phyloP scores from a whole-genome alignment of 2,113 vertebrate genomes.

The Muscicapa adusta region DNA sequence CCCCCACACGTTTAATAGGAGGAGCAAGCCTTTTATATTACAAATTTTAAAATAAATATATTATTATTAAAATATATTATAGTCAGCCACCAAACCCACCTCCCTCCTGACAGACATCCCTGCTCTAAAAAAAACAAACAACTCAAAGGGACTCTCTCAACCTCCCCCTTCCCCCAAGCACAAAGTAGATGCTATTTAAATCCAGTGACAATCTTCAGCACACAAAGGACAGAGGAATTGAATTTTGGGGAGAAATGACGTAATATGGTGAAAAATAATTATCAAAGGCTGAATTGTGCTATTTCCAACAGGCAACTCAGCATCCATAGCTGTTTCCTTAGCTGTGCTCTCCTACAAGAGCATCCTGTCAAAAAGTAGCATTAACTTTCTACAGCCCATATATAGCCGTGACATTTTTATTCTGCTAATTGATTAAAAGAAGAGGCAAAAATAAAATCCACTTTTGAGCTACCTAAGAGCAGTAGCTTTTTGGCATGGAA shows the following conservation, averaged over 20 bases:
- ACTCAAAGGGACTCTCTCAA: neutral
- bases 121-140: neutral
- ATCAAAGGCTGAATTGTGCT: neutral
- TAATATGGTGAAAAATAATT: neutral
- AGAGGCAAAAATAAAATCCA: neutral
- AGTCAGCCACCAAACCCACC: neutral
- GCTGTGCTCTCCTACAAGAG: neutral
- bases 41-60: neutral
- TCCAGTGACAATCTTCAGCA: neutral
- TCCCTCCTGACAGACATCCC: neutral
- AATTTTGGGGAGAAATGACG: neutral
- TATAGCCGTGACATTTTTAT: slow-evolving; percentile 45
- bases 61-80: neutral
- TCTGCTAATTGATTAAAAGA: slow-evolving; percentile 34
- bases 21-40: neutral
- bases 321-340: neutral
- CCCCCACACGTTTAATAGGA: neutral
- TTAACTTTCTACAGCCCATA: slow-evolving; percentile 17
- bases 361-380: neutral
- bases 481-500: neutral
- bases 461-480: slow-evolving; percentile 20
- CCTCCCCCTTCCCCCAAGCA: neutral
- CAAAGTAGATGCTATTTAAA: neutral
- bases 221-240: neutral
- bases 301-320: neutral